phyloP scores from a whole-genome alignment of 1,140 invertebrate species.

The Drosophila pachea region DNA sequence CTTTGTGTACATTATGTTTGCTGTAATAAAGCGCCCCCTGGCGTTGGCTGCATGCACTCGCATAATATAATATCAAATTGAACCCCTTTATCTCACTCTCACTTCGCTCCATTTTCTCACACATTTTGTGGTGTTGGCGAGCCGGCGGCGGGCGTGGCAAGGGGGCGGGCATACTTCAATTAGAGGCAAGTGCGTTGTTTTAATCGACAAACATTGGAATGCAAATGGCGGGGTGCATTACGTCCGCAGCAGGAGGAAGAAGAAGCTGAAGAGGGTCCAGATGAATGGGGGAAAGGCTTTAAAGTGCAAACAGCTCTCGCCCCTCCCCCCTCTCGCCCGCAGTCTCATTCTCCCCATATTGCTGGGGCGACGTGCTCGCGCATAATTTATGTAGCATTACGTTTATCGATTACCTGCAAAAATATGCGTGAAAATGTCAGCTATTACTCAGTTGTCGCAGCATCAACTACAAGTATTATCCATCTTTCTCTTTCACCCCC shows the following conservation, averaged over 20 bases:
- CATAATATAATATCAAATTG: constrained; percentile 56
- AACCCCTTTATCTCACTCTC: constrained; percentile 29
- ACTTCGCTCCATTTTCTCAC: constrained; percentile 31
- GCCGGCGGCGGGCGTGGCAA: not conserved
- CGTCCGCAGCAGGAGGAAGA: not conserved
- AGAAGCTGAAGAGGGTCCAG: not conserved
- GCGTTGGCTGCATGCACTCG: constrained; percentile 41
- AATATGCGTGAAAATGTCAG: constrained; percentile 28
- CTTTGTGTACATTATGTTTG: constrained; percentile 21
- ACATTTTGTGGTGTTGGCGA: constrained; percentile 24
- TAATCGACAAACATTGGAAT: constrained; percentile 62
- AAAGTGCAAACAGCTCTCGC: constrained; percentile 29
- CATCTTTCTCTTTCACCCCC: constrained; percentile 11
- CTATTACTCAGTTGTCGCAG: constrained; percentile 2
- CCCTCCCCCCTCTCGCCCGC: not conserved
- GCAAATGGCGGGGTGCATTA: constrained; percentile 40
- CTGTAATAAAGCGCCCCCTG: constrained; percentile 40
- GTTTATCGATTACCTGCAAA: constrained; percentile 23
- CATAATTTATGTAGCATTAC: constrained; percentile 60
- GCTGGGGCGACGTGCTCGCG: constrained; percentile 54
- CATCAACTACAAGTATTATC: not conserved
- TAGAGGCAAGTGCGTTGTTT: constrained; percentile 64
- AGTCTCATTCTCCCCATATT: not conserved
- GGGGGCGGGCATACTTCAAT: constrained; percentile 56
- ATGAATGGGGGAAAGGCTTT: constrained; percentile 19